Evolutionary conservation across 2,888 invertebrate genomes (phyloP), one percentile per base, ranked within the genome.

Genomic region (Campoletis raptor): DNA sequence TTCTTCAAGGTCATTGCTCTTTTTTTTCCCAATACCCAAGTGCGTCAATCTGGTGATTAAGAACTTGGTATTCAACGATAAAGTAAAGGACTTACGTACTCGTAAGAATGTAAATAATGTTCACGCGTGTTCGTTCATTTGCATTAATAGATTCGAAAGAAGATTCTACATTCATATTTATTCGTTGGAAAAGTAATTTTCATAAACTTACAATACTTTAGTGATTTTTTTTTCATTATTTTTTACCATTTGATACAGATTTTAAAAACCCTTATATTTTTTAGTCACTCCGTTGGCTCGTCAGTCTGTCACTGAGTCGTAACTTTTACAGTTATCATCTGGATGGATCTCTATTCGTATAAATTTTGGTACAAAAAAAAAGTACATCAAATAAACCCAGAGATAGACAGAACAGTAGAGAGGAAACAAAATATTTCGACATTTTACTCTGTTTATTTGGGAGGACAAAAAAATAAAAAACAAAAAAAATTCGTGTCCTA

Each of bases 11-110:
- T 30, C 30, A 30, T 61, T 18, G n/a, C 7, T 61, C 5, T 12
- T 57, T 61, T 61, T 54, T 61, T 61, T 15, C 15, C 61, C 0
- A 61, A 61, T 61, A 30, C 61, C 15, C 61, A 15, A 61, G 30
- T 15, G 61, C 61, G 61, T 30, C 30, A 21, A 15, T 61, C 3
- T 30, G 30, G 15, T 30, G 30, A 61, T 61, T 61, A 61, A 30
- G 61, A 12, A 30, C 61, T 61, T 61, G 30, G 61, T 30, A 61
- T 30, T 61, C 61, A 30, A 15, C 61, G 61, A 61, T 61, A 61
- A 61, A 9, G 61, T 15, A 30, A 7, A 15, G 61, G 61, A 30
- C 15, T 61, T 61, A 8, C 30, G 61, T 15, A 61, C 15, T 30
- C 61, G 30, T 61, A 30, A 30, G 15, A 61, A 61, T 15, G 61